Evolutionary conservation across 2,888 invertebrate species (phyloP).

Genomic region (Drosophila paracracens): DNA sequence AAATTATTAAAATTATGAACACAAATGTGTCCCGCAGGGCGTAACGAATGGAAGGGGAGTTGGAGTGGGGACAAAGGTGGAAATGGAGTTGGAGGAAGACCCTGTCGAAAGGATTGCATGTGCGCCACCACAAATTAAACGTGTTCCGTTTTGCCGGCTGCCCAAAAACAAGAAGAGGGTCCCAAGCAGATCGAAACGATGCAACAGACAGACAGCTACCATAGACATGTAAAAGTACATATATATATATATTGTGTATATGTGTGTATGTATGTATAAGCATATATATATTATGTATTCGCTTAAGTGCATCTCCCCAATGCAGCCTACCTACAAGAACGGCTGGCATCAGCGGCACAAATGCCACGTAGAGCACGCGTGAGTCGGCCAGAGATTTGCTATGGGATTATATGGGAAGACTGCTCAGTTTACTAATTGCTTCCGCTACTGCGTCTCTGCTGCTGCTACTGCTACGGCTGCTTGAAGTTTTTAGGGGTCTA

Average conservation of each 20-base stretch:
- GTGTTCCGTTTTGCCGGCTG: constrained; percentile 40
- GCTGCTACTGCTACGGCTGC: constrained; percentile 15
- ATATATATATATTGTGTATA: not conserved
- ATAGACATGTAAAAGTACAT: constrained; percentile 3
- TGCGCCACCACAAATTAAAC: constrained; percentile 55
- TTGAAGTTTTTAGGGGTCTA: constrained; percentile 74
- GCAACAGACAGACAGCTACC: constrained; percentile 25
- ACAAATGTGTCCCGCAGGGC: constrained; percentile 23
- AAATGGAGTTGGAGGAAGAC: constrained; percentile 18
- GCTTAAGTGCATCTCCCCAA: constrained; percentile 53
- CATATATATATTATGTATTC: constrained; percentile 39
- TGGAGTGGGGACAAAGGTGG: not conserved
- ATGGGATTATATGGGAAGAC: constrained; percentile 69
- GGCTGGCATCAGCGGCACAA: constrained; percentile 14
- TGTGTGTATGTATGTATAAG: not conserved
- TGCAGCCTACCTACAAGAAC: constrained; percentile 30
- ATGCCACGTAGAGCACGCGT: constrained; percentile 79
- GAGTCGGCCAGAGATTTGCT: constrained; percentile 64
- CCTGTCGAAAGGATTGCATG: constrained; percentile 68
- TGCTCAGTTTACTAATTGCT: constrained; percentile 84
- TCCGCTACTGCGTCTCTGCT: constrained; percentile 71
- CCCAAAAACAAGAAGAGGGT: not conserved
- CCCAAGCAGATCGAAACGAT: constrained; percentile 33
- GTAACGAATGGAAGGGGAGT: not conserved
- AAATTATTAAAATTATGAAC: constrained; percentile 69